These are phyloP conservation scores for Sisyra nigra DNA, from an alignment of 2,888 invertebrate species.

Conservation along the genomic window DNA sequence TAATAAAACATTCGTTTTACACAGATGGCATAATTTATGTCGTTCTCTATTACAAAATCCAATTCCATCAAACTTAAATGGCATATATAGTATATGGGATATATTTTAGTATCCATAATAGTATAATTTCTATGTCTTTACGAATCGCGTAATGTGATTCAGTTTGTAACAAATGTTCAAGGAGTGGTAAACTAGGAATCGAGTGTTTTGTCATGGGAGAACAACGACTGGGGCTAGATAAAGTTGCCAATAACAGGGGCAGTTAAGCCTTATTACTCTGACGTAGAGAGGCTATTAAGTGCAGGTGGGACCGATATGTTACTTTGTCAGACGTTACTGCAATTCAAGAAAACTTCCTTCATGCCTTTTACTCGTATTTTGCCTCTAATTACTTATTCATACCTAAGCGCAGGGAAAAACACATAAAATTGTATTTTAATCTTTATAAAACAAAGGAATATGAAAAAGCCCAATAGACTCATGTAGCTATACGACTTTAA, in stretches of 20 bases:
- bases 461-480: not conserved
- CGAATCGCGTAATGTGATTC: too few species aligned
- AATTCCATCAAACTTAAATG: too few species aligned
- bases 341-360: too few species aligned
- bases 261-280: conserved; percentile 7
- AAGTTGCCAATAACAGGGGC: conserved; percentile 4
- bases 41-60: too few species aligned
- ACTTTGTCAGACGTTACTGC: not conserved
- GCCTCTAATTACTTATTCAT: not conserved
- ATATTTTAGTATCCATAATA: too few species aligned
- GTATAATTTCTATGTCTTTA: too few species aligned
- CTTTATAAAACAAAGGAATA: not conserved
- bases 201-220: too few species aligned
- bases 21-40: too few species aligned
- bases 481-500: not conserved
- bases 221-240: not conserved
- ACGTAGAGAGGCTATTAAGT: conserved; percentile 5
- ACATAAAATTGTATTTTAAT: not conserved
- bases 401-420: not conserved
- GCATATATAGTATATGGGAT: too few species aligned
- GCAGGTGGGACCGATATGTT: conserved; percentile 8
- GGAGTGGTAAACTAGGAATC: too few species aligned
- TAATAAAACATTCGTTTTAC: too few species aligned
- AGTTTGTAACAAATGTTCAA: too few species aligned
- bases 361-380: not conserved